Percentiles rank a stretch among this genome's conserved stretches.
phyloP scores from a whole-genome alignment of 37 sponge, comb jelly and placozoan genomes.

The Crambe crambe region DNA sequence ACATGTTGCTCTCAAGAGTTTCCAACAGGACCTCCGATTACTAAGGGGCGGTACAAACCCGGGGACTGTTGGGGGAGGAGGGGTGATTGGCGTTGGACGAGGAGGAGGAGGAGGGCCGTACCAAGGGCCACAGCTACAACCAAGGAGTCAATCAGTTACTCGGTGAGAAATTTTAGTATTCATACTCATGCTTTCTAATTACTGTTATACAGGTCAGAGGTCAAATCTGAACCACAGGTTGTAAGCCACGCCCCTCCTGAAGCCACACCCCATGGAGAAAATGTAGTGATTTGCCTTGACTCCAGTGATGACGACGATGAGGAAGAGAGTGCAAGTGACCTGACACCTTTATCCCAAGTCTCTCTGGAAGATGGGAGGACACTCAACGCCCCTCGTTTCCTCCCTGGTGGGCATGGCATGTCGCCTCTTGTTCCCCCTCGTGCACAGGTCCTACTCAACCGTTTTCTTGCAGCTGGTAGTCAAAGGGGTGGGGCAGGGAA shows the following conservation, averaged over 20 bases:
- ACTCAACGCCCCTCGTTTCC: no score
- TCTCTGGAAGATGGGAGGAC: no score
- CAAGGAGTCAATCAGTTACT: no score
- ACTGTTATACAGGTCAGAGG: not conserved
- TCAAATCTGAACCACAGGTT: not conserved
- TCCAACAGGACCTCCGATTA: conserved; percentile 35
- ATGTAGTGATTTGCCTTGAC: conserved; percentile 51
- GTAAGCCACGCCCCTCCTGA: no score
- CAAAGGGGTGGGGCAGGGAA: not conserved
- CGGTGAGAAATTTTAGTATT: no score
- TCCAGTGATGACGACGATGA: conserved; percentile 17
- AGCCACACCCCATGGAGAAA: no score
- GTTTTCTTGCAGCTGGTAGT: not conserved
- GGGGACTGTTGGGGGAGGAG: not conserved
- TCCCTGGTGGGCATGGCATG: no score
- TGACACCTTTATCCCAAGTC: no score
- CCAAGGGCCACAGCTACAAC: no score
- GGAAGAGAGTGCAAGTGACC: not conserved
- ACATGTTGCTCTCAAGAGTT: conserved; percentile 34
- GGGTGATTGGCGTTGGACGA: not conserved
- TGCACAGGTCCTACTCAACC: not conserved
- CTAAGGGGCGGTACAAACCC: not conserved
- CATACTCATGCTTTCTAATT: no score
- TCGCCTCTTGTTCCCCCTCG: not conserved
- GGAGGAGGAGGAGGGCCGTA: no score